Conservation (phyloP, 2,113 vertebrate genomes). For the Helogale parvula region DNA sequence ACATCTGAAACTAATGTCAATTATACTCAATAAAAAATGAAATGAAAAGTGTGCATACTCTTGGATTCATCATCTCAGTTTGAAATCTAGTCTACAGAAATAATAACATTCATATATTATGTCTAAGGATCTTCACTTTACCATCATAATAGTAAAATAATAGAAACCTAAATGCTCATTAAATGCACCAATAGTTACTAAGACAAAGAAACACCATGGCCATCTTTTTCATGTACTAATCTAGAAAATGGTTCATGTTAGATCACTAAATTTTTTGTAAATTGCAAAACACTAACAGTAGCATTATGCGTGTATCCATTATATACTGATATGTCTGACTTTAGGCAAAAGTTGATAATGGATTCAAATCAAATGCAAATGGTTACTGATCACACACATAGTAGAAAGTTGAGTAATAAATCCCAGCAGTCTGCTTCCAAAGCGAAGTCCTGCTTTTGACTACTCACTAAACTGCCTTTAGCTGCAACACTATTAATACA, state of each 20-base stretch:
- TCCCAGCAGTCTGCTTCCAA: background rate
- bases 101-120: background rate
- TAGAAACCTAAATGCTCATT: background rate
- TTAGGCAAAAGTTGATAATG: background rate
- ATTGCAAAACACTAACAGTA: background rate
- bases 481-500: background rate
- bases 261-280: background rate
- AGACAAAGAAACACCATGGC: background rate
- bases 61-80: background rate
- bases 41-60: background rate
- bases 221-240: background rate
- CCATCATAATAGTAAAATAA: background rate
- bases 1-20: background rate
- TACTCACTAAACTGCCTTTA: background rate
- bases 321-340: background rate
- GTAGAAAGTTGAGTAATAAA: background rate
- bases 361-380: background rate
- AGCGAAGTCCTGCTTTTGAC: background rate
- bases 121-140: background rate
- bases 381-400: background rate
- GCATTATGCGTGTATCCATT: background rate
- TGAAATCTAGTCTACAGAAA: background rate
- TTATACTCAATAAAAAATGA: background rate
- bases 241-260: background rate
- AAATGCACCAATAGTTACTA: constrained; percentile 3